These are phyloP conservation scores for Harpegnathos saltator DNA, from an alignment of 1,140 invertebrate species.

Conservation along the genomic window DNA sequence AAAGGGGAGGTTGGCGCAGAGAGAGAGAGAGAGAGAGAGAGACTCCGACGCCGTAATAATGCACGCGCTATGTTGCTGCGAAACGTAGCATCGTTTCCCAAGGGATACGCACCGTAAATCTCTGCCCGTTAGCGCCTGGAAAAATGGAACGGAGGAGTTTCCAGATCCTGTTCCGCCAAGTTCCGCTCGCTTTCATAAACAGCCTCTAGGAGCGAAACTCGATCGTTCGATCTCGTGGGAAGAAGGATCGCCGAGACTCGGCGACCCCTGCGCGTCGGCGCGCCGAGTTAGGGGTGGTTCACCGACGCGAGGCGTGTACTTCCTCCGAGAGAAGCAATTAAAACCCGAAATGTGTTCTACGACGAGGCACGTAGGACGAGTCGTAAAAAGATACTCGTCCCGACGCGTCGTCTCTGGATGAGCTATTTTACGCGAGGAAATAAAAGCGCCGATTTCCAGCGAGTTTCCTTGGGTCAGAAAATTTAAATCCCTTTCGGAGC, in stretches of 20 bases:
- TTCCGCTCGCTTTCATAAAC: neutral
- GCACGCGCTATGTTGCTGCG: neutral
- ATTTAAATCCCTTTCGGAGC: conserved; percentile 68
- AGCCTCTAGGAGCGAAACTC: conserved; percentile 3
- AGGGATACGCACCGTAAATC: neutral
- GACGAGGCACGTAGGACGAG: conserved; percentile 49
- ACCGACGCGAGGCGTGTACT: conserved; percentile 22
- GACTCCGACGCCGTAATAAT: neutral
- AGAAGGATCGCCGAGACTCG: neutral
- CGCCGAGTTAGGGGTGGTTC: neutral
- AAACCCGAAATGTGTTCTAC: conserved; percentile 50
- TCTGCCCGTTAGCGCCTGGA: neutral
- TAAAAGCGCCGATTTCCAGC: conserved; percentile 65
- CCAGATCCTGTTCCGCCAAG: neutral
- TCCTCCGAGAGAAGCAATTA: conserved; percentile 65
- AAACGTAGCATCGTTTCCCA: conserved; percentile 2
- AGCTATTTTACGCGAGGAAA: conserved; percentile 65
- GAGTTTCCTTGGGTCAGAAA: conserved; percentile 67
- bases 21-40: too few relatives aligned
- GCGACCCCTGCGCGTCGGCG: too few relatives aligned
- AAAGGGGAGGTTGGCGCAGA: conserved; percentile 54
- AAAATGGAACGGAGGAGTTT: neutral
- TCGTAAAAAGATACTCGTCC: conserved; percentile 63
- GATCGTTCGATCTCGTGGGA: conserved; percentile 16
- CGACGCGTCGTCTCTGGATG: conserved; percentile 3